Conservation (phyloP, 2,113 vertebrate genomes). For the Nibea coibor region DNA sequence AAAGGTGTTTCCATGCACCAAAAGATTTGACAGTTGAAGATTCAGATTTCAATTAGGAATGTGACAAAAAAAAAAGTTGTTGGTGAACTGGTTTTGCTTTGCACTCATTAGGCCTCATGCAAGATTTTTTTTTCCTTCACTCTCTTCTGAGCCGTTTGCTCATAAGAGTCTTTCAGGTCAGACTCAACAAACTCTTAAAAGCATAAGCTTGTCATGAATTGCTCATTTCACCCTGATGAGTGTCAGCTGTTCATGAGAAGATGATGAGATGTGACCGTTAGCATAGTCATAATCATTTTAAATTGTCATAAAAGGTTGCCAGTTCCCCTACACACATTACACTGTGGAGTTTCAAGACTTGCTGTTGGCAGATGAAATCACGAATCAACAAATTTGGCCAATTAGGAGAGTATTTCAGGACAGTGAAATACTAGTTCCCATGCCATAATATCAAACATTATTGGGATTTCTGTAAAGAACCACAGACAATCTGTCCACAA, state of each 20-base stretch:
- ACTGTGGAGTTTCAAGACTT: not conserved
- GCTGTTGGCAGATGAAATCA: not conserved
- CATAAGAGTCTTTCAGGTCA: not conserved
- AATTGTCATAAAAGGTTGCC: not conserved
- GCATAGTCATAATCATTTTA: not conserved
- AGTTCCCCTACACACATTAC: too few species aligned
- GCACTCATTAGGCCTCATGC: not conserved
- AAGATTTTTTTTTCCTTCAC: not conserved
- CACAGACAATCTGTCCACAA: not conserved
- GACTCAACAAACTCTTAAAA: not conserved
- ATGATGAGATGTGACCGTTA: not conserved
- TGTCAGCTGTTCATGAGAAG: not conserved
- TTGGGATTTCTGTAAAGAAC: not conserved
- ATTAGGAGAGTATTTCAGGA: too few species aligned
- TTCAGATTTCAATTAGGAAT: not conserved
- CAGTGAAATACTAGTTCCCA: not conserved
- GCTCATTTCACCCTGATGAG: not conserved
- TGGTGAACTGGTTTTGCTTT: not conserved
- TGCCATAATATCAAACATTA: not conserved
- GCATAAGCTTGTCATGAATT: not conserved
- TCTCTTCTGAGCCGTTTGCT: not conserved
- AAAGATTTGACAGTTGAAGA: not conserved
- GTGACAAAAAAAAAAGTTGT: not conserved
- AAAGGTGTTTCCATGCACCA: not conserved
- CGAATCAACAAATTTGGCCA: too few species aligned